Evolutionary conservation across 2,888 invertebrate genomes (phyloP).

Genomic region (Torymus texanus): DNA sequence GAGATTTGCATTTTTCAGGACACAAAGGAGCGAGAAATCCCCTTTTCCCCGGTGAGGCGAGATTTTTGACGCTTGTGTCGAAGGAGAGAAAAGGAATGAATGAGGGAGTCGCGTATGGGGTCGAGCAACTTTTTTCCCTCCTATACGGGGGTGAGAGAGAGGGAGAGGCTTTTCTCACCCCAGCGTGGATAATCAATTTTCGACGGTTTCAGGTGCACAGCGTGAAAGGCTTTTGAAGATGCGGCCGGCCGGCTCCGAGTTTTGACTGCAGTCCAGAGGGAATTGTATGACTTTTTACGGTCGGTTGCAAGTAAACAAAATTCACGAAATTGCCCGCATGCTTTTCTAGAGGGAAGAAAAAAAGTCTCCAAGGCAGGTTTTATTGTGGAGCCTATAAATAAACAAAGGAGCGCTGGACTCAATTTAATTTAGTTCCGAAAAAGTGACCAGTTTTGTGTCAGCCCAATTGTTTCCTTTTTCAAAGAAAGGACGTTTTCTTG

Average conservation of each 20-base stretch:
- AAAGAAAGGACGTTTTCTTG: not conserved
- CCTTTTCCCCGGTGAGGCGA: not conserved
- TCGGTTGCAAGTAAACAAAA: slow-evolving; percentile 10
- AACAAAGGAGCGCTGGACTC: too few species aligned
- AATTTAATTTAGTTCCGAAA: too few species aligned
- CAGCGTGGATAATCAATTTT: slow-evolving; percentile 47
- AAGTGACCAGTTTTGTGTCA: too few species aligned
- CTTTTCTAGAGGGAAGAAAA: not conserved
- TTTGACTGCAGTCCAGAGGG: too few species aligned
- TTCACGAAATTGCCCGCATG: not conserved
- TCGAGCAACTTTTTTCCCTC: too few species aligned
- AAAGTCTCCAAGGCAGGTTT: not conserved
- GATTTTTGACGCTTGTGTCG: not conserved
- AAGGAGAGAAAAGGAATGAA: too few species aligned
- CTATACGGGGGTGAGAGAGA: too few species aligned
- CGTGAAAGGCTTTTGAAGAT: slow-evolving; percentile 8
- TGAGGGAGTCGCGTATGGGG: too few species aligned
- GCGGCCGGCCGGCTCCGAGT: not conserved
- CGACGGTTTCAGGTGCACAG: slow-evolving; percentile 30
- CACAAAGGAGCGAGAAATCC: not conserved
- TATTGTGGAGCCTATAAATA: not conserved
- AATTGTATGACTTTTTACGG: slow-evolving; percentile 27
- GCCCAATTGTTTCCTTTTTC: too few species aligned
- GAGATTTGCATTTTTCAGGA: slow-evolving; percentile 9
- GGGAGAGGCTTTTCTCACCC: too few species aligned